Evolutionary conservation across 2,888 invertebrate genomes (phyloP).

Genomic region (Scelioninae gen. 2): DNA sequence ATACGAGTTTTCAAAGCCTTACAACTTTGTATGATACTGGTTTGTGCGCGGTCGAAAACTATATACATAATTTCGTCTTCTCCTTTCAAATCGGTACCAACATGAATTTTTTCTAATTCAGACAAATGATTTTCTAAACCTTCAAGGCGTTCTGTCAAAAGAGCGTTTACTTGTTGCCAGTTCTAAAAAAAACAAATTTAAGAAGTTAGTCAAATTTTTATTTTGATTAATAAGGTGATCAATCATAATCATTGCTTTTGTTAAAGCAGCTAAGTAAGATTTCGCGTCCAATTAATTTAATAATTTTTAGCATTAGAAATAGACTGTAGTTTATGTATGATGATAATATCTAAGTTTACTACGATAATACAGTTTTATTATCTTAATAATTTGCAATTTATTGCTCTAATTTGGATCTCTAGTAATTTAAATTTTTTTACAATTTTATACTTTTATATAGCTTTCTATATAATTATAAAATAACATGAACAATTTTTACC

Average conservation of each 20-base stretch:
- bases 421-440: background rate
- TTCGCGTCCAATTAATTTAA: no score
- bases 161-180: conserved; percentile 68
- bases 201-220: no score
- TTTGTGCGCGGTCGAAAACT: conserved; percentile 68
- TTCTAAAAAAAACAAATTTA: no score
- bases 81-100: conserved; percentile 67
- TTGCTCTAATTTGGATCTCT: no score
- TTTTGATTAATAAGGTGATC: no score
- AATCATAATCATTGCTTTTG: no score
- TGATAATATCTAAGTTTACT: no score
- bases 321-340: no score
- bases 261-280: no score
- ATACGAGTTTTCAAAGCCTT: conserved; percentile 69
- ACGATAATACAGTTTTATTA: no score
- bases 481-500: conserved; percentile 41
- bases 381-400: no score
- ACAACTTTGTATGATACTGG: conserved; percentile 70
- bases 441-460: background rate
- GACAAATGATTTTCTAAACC: conserved; percentile 66
- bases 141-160: conserved; percentile 68
- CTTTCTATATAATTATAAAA: background rate
- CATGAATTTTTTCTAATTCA: conserved; percentile 68
- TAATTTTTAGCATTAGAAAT: no score
- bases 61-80: conserved; percentile 62